Conservation (phyloP, 37 sponge, comb jelly and placozoan species). For the Amphimedon queenslandica region DNA sequence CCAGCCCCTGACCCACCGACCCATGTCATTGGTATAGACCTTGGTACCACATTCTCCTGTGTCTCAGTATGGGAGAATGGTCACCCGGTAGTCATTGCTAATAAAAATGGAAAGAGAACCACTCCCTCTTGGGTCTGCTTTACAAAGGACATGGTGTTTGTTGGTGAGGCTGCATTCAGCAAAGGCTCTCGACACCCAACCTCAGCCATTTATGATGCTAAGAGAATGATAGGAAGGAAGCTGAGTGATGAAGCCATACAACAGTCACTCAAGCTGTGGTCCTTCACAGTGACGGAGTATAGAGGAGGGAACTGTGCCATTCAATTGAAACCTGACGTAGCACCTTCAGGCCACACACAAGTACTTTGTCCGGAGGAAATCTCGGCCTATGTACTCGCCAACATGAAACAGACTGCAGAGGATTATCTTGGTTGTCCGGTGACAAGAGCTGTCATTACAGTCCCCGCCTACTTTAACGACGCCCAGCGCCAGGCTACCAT, state of each 20-base stretch:
- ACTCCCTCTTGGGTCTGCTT: slow-evolving; percentile 95
- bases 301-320: slow-evolving; percentile 72
- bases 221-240: slow-evolving; percentile 89
- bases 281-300: slow-evolving; percentile 56
- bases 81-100: slow-evolving; percentile 69
- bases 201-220: slow-evolving; percentile 80
- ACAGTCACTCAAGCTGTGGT: slow-evolving; percentile 59
- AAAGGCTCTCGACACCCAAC: slow-evolving; percentile 64
- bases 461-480: slow-evolving; percentile 96
- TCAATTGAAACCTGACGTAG: slow-evolving; percentile 20
- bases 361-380: slow-evolving; percentile 81
- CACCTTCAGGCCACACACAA: not conserved
- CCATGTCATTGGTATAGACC: slow-evolving; percentile 82
- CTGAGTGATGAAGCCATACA: slow-evolving; percentile 52
- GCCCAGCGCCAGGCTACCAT: slow-evolving; percentile 95
- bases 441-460: slow-evolving; percentile 74
- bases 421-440: slow-evolving; percentile 74
- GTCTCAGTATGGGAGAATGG: slow-evolving; percentile 84
- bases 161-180: slow-evolving; percentile 83
- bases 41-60: slow-evolving; percentile 96
- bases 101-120: slow-evolving; percentile 87
- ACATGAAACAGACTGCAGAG: slow-evolving; percentile 93
- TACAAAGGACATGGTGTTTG: slow-evolving; percentile 53
- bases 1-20: not conserved
- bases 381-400: slow-evolving; percentile 83